Evolutionary conservation across 2,113 vertebrate species (phyloP).

Genomic region (Alectura lathami): DNA sequence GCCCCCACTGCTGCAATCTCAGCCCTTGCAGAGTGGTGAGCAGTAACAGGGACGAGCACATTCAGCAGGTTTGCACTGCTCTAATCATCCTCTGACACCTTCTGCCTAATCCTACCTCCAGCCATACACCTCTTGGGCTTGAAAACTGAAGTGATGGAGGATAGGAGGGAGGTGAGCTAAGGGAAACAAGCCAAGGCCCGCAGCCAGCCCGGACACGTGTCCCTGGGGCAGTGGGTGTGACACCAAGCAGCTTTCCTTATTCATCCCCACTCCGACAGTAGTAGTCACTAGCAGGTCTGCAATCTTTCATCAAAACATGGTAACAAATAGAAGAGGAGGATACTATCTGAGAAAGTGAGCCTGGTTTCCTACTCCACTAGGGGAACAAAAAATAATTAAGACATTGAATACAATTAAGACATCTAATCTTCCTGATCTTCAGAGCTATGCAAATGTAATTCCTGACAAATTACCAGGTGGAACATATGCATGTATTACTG

Average conservation of each 20-base stretch:
- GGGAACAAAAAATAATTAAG: background rate
- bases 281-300: background rate
- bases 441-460: background rate
- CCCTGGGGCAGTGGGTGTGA: background rate
- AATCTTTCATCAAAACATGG: background rate
- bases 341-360: background rate
- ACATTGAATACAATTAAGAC: background rate
- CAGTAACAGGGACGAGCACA: background rate
- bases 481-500: background rate
- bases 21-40: background rate
- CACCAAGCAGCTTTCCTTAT: background rate
- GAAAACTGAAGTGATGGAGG: background rate
- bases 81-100: too few species aligned
- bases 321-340: background rate
- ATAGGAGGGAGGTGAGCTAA: background rate
- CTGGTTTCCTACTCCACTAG: background rate
- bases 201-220: background rate
- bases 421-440: background rate
- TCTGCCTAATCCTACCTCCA: background rate
- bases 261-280: background rate
- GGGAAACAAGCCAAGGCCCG: fast-evolving
- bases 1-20: background rate
- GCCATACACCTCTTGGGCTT: fast-evolving
- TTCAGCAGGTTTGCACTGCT: background rate
- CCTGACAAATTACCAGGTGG: background rate